Conservation (phyloP, 2,888 invertebrate species). For the Melanostoma scalare region DNA sequence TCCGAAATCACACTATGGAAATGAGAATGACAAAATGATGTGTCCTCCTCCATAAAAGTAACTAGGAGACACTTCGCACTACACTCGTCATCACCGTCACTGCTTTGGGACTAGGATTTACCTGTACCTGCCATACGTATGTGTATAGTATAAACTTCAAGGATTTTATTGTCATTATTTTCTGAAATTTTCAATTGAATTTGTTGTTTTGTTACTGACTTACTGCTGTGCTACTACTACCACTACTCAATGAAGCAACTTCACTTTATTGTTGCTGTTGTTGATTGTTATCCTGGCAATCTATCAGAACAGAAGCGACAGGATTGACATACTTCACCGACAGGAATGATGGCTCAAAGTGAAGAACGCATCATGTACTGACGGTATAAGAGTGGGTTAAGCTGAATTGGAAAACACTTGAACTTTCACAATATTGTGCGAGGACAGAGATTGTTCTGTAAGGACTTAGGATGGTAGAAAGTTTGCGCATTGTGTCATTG, state of each 20-base stretch:
- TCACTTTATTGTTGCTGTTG: slow-evolving; percentile 16
- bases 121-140: not conserved
- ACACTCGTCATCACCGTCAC: not conserved
- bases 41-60: slow-evolving; percentile 2
- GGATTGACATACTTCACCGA: slow-evolving; percentile 63
- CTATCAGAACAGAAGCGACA: slow-evolving; percentile 43
- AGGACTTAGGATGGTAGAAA: slow-evolving; percentile 3
- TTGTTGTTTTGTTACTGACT: slow-evolving; percentile 22
- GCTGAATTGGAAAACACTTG: slow-evolving; percentile 44
- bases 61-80: no score
- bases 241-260: not conserved
- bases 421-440: slow-evolving; percentile 31
- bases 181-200: slow-evolving; percentile 43
- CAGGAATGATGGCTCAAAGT: slow-evolving; percentile 34
- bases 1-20: slow-evolving; percentile 28
- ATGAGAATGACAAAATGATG: slow-evolving; percentile 16
- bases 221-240: not conserved
- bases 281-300: slow-evolving; percentile 58
- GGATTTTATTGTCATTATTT: slow-evolving; percentile 51
- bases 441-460: not conserved
- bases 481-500: slow-evolving; percentile 15
- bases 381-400: slow-evolving; percentile 39
- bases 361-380: slow-evolving; percentile 20
- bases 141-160: slow-evolving; percentile 16
- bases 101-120: not conserved